phyloP scores from a whole-genome alignment of 1,140 invertebrate genomes.

The Trachymyrmex cornetzi region DNA sequence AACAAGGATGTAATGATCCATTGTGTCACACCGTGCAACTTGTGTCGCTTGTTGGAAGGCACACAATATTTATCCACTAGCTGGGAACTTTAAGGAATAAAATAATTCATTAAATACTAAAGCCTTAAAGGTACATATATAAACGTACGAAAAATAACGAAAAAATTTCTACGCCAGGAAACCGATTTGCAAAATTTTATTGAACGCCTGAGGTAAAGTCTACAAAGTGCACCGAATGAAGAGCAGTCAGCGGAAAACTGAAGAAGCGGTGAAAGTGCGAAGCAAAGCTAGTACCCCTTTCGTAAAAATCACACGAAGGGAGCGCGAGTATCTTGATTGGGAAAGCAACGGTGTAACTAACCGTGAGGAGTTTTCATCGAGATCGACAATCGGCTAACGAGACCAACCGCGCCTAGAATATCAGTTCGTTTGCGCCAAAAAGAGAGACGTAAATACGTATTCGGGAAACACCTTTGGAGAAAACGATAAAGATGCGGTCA shows the following conservation, averaged over 20 bases:
- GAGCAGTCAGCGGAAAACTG: conserved; percentile 37
- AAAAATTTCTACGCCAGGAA: not conserved
- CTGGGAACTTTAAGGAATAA: not conserved
- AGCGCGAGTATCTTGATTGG: conserved; percentile 75
- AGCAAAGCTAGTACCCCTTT: conserved; percentile 43
- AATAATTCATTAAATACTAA: conserved; percentile 10
- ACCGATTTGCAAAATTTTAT: not conserved
- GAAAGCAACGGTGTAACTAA: conserved; percentile 82
- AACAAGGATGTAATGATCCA: no score
- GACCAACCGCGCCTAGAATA: conserved; percentile 78
- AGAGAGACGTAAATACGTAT: conserved; percentile 28
- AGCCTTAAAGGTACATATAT: not conserved
- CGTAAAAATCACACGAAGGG: conserved; percentile 59
- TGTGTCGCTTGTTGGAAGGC: no score
- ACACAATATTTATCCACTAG: no score
- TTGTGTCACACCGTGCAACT: no score
- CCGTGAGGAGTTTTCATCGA: conserved; percentile 80
- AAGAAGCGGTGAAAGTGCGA: conserved; percentile 12
- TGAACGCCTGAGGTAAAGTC: not conserved
- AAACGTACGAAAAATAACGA: not conserved
- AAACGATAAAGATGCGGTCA: not conserved
- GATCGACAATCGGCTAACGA: conserved; percentile 80
- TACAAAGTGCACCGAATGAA: not conserved
- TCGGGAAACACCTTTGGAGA: conserved; percentile 13
- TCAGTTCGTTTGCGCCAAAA: conserved; percentile 76